A percentile compares a stretch with the other conserved stretches of the same genome.
These are phyloP conservation scores for Saccopteryx leptura DNA, from an alignment of 2,113 vertebrate genomes.

Conservation along the genomic window DNA sequence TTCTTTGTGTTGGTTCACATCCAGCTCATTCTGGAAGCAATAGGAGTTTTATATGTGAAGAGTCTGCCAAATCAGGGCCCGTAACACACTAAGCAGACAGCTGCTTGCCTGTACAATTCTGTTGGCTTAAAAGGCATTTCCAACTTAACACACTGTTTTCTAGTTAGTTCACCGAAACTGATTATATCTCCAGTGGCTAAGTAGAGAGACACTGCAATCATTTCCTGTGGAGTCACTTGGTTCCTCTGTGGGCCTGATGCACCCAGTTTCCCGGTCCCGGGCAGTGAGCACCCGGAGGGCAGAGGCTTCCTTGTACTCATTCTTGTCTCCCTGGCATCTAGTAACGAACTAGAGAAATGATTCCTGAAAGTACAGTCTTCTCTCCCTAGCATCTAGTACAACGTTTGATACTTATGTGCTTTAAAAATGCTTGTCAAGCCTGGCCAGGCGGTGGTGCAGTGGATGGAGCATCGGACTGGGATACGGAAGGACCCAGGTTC, in stretches of 20 bases:
- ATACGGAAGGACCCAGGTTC: no score
- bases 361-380: not conserved
- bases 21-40: conserved; percentile 42
- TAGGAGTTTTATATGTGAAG: conserved; percentile 44
- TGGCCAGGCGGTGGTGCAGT: no score
- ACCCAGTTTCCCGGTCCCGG: not conserved
- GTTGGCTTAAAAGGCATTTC: conserved; percentile 39
- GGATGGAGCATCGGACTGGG: no score
- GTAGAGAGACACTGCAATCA: not conserved
- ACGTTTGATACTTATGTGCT: not conserved
- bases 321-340: not conserved
- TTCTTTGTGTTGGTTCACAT: conserved; percentile 44
- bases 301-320: not conserved
- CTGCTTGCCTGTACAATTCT: not conserved
- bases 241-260: not conserved
- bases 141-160: conserved; percentile 1
- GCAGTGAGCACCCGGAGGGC: not conserved
- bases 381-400: not conserved
- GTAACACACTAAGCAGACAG: not conserved
- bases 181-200: not conserved
- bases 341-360: not conserved
- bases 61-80: conserved; percentile 14
- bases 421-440: not conserved
- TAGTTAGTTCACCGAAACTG: not conserved
- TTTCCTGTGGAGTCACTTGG: not conserved